Evolutionary conservation across 2,797 vertebrate species (phyloP), one percentile per base, ranked within the genome.

Genomic region (Neoniphon sammara): DNA sequence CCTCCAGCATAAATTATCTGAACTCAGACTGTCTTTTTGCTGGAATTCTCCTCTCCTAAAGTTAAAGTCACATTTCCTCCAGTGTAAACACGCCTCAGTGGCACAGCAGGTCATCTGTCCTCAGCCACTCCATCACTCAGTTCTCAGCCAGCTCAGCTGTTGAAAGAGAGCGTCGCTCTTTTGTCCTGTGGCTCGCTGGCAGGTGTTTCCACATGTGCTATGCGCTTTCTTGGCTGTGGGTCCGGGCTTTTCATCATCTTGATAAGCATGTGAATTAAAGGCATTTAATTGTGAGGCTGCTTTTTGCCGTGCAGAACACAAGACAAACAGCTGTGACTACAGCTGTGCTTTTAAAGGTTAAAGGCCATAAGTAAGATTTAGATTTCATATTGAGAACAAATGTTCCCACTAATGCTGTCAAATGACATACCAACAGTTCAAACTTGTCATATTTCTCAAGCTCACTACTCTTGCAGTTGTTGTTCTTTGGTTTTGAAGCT

Each of bases 291-390:
- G 31, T 12, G 11, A 46, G 65, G 66, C 58, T 9, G 15, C 18
- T 62, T 69, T 25, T 70, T 66, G 54, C 73, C 61, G 74, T 34
- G 12, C 23, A 11, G 5, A 12, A 1, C 23, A 0, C 44, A 73
- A 52, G 63, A 21, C 50, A 56, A 70, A 66, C 30, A 12, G 39
- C 20, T 17, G 44, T 17, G 11, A 14, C 3, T 5, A 42, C 6
- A 3, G 30, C n/a, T 58, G 12, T 56, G 39, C 39, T 39, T 77
- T 42, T 75, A 52, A 36, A 70, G 42, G 60, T 77, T 66, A 60
- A 60, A 63, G 12, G 66, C 52, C 23, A 52, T 17, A 2, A 52
- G 57, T 3, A 47, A 7, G 6, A 17, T 17, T 42, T 67, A 18
- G 7, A 12, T 42, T 69, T 25, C 53, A 63, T 50, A 44, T 42